These are phyloP conservation scores for Diceros bicornis DNA, from an alignment of 2,797 vertebrate genomes.

Conservation along the genomic window DNA sequence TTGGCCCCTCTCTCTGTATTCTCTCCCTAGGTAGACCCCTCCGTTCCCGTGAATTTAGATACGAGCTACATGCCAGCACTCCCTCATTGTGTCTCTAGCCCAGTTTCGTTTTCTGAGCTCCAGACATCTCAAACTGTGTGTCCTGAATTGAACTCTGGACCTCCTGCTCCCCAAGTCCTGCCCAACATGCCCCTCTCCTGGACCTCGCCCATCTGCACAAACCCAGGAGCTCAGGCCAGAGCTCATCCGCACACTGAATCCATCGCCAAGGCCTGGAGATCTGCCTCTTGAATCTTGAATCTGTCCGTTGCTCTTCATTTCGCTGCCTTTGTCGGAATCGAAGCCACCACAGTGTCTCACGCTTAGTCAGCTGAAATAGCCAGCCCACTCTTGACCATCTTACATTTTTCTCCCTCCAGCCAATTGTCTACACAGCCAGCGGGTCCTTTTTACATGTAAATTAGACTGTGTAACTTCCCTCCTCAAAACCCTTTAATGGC, in stretches of 20 bases:
- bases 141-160: not conserved
- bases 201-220: not conserved
- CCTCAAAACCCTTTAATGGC: not conserved
- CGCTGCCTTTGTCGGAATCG: not conserved
- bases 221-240: not conserved
- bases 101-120: not conserved
- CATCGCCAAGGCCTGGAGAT: not conserved
- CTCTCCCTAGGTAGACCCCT: no score
- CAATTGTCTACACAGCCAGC: not conserved
- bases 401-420: not conserved
- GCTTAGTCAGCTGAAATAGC: not conserved
- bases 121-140: not conserved
- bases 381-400: not conserved
- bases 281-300: not conserved
- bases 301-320: not conserved
- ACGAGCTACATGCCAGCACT: not conserved
- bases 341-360: fast-evolving
- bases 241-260: no score
- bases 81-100: not conserved
- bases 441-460: not conserved
- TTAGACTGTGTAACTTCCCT: not conserved
- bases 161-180: not conserved
- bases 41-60: not conserved
- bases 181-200: not conserved
- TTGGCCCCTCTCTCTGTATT: not conserved